Base-by-base conservation (phyloP, 2,113 vertebrate species). In the Lathamus discolor region DNA sequence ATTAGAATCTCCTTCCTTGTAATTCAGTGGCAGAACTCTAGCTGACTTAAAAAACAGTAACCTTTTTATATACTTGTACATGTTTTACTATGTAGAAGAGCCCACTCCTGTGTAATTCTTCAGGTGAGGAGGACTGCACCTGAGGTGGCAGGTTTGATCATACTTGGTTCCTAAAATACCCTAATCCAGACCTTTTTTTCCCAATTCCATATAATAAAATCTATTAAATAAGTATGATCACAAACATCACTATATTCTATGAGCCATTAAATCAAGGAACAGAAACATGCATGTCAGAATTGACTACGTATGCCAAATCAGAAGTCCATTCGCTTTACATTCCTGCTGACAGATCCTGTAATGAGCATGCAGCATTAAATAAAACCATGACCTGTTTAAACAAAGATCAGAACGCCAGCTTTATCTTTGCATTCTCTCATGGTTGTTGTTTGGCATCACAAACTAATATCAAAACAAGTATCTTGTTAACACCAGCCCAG, bases 361-460 rank as follows among this genome's bases (percentile, higher is more conserved):
- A 83, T 33, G 28, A 96, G 77, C 72, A 92, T 12, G 14, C 54
- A 86, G 70, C 48, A 68, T 90, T 90, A 92, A 96, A 91, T 66
- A 86, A 97, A 95, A 79, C 3, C 68, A 93, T 82, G 83, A 95
- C 83, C 85, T 94, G 92, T 87, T 95, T 94, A 88, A 94, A 95
- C 52, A 94, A 85, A 95, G 88, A 97, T 94, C 86, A 92, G 86
- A 95, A 86, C 13, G 1, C 49, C 37, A 82, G 81, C 62, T 91
- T 89, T 79, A 92, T 84, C 91, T 89, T 61, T 63, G 74, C 49
- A 19, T 46, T 77, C 67, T 85, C 63, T 82, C 19, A n/a, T 74
- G 67, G 83, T 86, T 92, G 86, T 76, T 85, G 84, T 76, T 77
- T 77, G 69, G 44, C 72, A 93, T 55, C 73, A 72, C 81, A 87